Percentiles rank a stretch among this genome's conserved stretches.
phyloP scores from a whole-genome alignment of 2,797 vertebrate genomes.

The Chrysocyon brachyurus region DNA sequence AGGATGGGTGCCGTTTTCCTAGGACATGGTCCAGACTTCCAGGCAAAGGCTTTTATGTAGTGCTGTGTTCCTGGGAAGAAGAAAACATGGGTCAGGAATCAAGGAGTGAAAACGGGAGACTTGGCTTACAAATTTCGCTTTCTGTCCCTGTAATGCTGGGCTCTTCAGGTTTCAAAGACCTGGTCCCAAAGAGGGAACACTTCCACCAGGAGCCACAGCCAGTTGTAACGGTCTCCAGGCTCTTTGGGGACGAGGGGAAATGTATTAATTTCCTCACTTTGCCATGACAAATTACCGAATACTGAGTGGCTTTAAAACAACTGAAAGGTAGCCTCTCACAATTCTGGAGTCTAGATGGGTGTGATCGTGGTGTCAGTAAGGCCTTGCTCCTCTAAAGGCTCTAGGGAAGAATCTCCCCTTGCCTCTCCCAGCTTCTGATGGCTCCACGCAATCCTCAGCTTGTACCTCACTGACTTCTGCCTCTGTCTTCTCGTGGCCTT shows the following conservation, averaged over 20 bases:
- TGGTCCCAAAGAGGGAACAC: not conserved
- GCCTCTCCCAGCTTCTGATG: not conserved
- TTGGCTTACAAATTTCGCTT: not conserved
- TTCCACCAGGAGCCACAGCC: not conserved
- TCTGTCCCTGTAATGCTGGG: not conserved
- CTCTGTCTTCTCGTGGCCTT: not conserved
- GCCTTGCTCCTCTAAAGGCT: not conserved
- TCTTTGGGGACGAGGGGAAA: not conserved
- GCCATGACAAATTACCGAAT: not conserved
- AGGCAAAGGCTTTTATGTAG: not conserved
- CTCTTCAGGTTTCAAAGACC: not conserved
- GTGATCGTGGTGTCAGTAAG: not conserved
- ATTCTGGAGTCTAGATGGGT: not conserved
- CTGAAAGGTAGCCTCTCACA: not conserved
- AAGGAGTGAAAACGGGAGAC: not conserved
- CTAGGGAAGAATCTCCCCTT: not conserved
- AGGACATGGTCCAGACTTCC: fast-evolving
- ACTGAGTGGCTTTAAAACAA: not conserved
- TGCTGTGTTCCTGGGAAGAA: not conserved
- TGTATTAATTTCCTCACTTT: not conserved
- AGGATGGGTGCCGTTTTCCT: not conserved
- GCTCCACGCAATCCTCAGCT: fast-evolving
- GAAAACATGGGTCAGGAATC: not conserved
- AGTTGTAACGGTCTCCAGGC: no score
- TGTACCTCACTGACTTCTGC: not conserved